Evolutionary conservation across 1,140 invertebrate species (phyloP), one percentile per base, ranked within the genome.

Genomic region (Drosophila miranda): DNA sequence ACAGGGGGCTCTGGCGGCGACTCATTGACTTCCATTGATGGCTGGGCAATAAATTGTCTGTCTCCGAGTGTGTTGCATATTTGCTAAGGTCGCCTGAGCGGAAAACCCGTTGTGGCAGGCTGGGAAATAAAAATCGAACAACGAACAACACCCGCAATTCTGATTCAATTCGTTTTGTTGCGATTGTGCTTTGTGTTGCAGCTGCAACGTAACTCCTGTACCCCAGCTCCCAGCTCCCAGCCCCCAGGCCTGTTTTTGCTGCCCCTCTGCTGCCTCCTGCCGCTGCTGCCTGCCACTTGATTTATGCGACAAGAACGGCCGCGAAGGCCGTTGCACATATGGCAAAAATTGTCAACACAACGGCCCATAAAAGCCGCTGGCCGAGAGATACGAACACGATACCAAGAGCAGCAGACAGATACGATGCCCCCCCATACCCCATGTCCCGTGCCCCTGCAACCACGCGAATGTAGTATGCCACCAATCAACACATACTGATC

Each of bases 401-500:
- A 70, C 66, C 30, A 61, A 43, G 62, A 14, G 30, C 62, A 56
- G n/a, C 26, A 28, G 63, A 49, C 44, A 68, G 62, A 67, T 68
- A 55, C 61, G 69, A 74, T 73, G 30, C 30, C 8, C 30, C 30
- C 8, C 30, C 9, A 11, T 3, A 11, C 34, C 11, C 11, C 34
- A 13, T 5, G 4, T 1, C 11, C 11, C 11, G 11, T 13, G 0
- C 34, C 11, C 11, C 34, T 38, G 34, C 30, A 3, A 9, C 8
- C 30, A 30, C 23, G 30, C 30, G 30, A 30, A 38, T 38, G 34
- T 13, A 30, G 34, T 46, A 43, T 34, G 30, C 28, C 58, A 77
- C 68, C 79, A 86, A 86, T 81, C 78, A 86, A 87, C 81, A 86
- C 73, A 68, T 81, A 78, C 84, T 87, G 81, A 86, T 86, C 81